Percentiles rank a stretch among this genome's conserved stretches.
phyloP scores from a whole-genome alignment of 1,140 invertebrate species.

The Pseudoatta argentina region DNA sequence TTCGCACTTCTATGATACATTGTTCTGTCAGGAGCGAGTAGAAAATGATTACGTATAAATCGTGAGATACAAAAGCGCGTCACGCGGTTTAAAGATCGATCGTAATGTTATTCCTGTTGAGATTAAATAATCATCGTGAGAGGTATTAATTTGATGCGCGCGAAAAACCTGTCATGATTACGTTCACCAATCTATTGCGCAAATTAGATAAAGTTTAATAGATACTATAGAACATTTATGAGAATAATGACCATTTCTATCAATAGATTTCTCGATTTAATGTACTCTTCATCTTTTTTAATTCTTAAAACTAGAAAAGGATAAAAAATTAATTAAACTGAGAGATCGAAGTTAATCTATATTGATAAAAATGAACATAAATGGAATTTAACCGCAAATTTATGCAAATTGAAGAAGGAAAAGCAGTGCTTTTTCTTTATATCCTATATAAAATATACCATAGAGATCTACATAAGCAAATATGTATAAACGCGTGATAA shows the following conservation, averaged over 20 bases:
- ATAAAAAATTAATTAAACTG: no score
- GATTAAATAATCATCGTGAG: constrained; percentile 17
- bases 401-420: not conserved
- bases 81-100: constrained; percentile 12
- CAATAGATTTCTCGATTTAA: no score
- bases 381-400: not conserved
- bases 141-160: constrained; percentile 1
- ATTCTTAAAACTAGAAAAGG: no score
- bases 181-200: not conserved
- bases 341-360: no score
- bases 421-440: not conserved
- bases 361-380: not conserved
- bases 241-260: no score
- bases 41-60: constrained; percentile 36
- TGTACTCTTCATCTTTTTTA: no score
- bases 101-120: not conserved
- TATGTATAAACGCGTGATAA: not conserved
- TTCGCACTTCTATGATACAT: constrained; percentile 31
- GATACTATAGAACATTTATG: not conserved
- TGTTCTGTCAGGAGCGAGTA: constrained; percentile 16
- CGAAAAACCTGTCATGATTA: not conserved
- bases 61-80: constrained; percentile 18
- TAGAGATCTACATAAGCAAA: not conserved
- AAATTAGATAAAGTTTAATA: not conserved
- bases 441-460: not conserved